phyloP scores from a whole-genome alignment of 2,797 vertebrate species.

The Sebastes iracundus region DNA sequence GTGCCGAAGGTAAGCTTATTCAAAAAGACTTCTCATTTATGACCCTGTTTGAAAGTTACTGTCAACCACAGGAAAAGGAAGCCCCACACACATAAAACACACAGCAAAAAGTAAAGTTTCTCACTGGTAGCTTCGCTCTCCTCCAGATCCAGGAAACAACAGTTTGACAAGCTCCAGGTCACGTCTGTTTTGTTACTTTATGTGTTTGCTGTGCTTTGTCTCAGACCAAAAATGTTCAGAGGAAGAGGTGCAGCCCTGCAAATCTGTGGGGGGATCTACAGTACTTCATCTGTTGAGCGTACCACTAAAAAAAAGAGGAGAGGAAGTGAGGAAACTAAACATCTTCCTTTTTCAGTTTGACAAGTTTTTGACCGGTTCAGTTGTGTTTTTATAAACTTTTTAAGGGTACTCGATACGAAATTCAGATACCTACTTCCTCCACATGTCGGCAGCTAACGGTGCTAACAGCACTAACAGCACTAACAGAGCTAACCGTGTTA shows the following conservation, averaged over 20 bases:
- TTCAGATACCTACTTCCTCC: not conserved
- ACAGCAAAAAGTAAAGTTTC: conserved; percentile 30
- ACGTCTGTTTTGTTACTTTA: conserved; percentile 22
- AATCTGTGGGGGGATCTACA: not conserved
- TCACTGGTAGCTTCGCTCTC: conserved; percentile 14
- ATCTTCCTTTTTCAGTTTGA: conserved; percentile 19
- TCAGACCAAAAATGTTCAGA: conserved; percentile 42
- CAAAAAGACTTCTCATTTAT: conserved; percentile 49
- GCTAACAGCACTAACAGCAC: not conserved
- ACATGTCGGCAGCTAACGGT: not conserved
- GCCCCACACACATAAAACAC: conserved; percentile 43
- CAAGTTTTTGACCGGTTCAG: conserved; percentile 12
- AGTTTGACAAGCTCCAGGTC: conserved; percentile 52
- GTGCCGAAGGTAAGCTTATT: conserved; percentile 74
- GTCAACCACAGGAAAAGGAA: conserved; percentile 73
- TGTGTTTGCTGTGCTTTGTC: conserved; percentile 41
- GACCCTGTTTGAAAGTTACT: conserved; percentile 70
- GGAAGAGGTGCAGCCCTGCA: conserved; percentile 9
- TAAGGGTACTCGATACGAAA: not conserved
- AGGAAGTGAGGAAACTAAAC: conserved; percentile 47
- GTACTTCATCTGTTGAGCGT: not conserved
- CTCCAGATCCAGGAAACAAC: conserved; percentile 52
- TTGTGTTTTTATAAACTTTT: conserved; percentile 3
- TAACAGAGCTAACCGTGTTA: not conserved
- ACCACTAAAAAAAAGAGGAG: not conserved